Evolutionary conservation across 2,797 vertebrate species (phyloP).

Genomic region (Urophycis tenuis): DNA sequence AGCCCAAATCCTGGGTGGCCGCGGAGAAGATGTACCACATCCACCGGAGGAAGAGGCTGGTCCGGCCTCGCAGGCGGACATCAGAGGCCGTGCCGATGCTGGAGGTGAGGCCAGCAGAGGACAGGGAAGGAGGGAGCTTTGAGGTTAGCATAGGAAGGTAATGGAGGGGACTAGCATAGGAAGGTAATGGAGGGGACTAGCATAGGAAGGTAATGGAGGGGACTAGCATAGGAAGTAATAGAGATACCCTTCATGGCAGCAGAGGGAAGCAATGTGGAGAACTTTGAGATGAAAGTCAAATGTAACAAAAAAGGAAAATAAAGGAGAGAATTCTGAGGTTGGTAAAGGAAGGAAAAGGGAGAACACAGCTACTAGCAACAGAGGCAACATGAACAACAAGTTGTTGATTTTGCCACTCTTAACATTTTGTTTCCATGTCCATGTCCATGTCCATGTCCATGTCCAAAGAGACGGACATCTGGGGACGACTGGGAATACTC

Average conservation of each 20-base stretch:
- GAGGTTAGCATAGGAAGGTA: neutral
- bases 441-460: too few species aligned
- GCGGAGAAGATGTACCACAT: conserved; percentile 97
- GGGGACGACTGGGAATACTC: conserved; percentile 94
- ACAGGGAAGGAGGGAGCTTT: neutral
- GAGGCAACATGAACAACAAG: neutral
- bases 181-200: conserved; percentile 40
- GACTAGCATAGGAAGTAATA: neutral
- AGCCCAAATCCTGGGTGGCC: conserved; percentile 91
- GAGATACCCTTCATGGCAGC: conserved; percentile 41
- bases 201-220: neutral
- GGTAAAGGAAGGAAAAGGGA: neutral
- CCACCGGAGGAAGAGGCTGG: conserved; percentile 81
- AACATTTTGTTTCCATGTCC: conserved; percentile 6
- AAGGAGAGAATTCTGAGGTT: neutral
- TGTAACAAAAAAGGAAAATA: neutral
- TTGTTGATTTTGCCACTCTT: neutral
- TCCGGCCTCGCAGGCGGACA: conserved; percentile 79
- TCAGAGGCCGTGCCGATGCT: conserved; percentile 52
- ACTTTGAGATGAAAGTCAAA: neutral
- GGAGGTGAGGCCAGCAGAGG: conserved; percentile 62
- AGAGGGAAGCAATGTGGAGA: neutral
- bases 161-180: neutral
- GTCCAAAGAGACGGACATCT: conserved; percentile 55
- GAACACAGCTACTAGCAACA: neutral